Evolutionary conservation across 2,797 vertebrate species (phyloP).

Genomic region (Chromis chromis): DNA sequence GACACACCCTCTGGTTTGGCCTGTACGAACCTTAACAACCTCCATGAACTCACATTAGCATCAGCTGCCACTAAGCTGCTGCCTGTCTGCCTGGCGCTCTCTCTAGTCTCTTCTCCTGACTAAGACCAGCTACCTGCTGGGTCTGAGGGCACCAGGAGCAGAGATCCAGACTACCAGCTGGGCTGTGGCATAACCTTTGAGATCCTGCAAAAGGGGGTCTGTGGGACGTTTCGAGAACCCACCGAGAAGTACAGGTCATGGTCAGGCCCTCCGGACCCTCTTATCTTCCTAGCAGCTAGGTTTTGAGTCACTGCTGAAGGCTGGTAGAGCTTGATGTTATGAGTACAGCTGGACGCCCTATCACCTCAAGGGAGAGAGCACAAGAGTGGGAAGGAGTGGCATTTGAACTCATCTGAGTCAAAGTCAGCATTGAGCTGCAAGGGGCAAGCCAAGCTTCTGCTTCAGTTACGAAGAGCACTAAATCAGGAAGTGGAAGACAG

Average conservation of each 20-base stretch:
- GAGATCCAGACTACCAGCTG: slow-evolving; percentile 52
- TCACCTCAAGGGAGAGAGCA: slow-evolving; percentile 28
- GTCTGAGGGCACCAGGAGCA: slow-evolving; percentile 36
- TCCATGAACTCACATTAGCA: slow-evolving; percentile 43
- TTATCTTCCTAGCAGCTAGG: slow-evolving; percentile 25
- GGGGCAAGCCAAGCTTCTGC: slow-evolving; percentile 12
- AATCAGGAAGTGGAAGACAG: slow-evolving; percentile 12
- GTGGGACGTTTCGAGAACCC: slow-evolving; percentile 34
- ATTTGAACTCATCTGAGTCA: slow-evolving; percentile 53
- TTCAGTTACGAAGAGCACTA: slow-evolving; percentile 25
- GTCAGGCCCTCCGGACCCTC: slow-evolving; percentile 37
- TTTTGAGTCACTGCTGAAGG: slow-evolving; percentile 31
- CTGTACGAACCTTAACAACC: slow-evolving; percentile 41
- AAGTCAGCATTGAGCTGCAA: slow-evolving; percentile 32
- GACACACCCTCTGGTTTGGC: slow-evolving; percentile 40
- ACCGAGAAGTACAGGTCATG: slow-evolving; percentile 23
- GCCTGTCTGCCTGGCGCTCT: slow-evolving; percentile 45
- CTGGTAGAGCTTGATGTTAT: slow-evolving; percentile 21
- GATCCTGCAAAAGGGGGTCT: slow-evolving; percentile 47
- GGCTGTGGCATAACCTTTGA: slow-evolving; percentile 40
- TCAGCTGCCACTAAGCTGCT: slow-evolving; percentile 51
- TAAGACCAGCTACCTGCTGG: slow-evolving; percentile 46
- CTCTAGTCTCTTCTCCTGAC: slow-evolving; percentile 31
- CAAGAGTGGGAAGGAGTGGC: slow-evolving; percentile 25
- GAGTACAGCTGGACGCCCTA: slow-evolving; percentile 38